Base-by-base conservation (phyloP, 2,113 vertebrate species). In the Pseudorhombus dupliciocellatus region DNA sequence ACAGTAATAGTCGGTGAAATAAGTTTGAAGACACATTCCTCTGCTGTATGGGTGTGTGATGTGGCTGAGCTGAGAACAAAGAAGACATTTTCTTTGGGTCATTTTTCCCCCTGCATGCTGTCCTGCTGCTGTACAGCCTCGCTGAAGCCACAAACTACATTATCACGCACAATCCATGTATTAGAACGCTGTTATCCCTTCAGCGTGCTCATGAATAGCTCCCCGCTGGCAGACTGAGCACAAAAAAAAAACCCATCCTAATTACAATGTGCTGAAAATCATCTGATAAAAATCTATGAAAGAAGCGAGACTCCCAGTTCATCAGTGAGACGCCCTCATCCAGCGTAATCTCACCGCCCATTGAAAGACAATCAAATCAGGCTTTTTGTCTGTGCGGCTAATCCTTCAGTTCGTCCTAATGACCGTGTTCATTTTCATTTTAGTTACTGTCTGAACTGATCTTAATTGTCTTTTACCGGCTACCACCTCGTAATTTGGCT, bases 241-340 rank as follows among this genome's bases (percentile, higher is more conserved):
- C 70, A 76, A 10, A 83, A 80, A 79, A 87, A 73, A 80, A 66
- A 68, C 71, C n/a, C n/a, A n/a, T 69, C 24, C n/a, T 72, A 72
- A 81, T 79, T 74, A 60, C 46, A 75, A 65, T 86, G 30, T 72
- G 40, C 54, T 68, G 31, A 74, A 64, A 85, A 79, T 75, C 52
- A 50, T 73, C 53, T 70, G n/a, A 75, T 84, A 34, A 76, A 53
- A 82, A 37, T 86, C 61, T 55, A 58, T 58, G 58, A 83, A 73
- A 80, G 56, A n/a, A n/a, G 56, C 46, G 24, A 30, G 37, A 84
- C 74, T 85, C 60, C 54, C 12, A 64, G 8, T 78, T 46, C 21
- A 75, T 74, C 66, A 71, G 8, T 72, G 67, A 84, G 80, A 48
- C 51, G 60, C 37, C 28, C 44, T 62, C 40, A 66, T 57, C 50